Conservation (phyloP, 2,113 vertebrate genomes). For the Nibea albiflora region DNA sequence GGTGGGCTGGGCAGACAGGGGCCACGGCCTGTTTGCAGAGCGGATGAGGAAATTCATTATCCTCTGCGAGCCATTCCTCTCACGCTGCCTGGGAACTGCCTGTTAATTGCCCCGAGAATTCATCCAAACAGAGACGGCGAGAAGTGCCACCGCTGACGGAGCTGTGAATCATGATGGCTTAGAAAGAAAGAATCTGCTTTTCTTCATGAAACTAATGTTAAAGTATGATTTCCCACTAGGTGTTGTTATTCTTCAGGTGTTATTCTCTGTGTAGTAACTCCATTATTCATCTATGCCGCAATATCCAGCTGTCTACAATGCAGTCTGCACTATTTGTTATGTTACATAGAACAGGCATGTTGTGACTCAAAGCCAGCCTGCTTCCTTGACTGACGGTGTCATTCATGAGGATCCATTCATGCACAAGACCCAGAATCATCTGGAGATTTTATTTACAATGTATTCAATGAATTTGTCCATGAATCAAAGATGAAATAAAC, state of each 20-base stretch:
- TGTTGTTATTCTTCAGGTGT: constrained; percentile 29
- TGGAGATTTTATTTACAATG: too few species aligned
- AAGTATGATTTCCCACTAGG: constrained; percentile 36
- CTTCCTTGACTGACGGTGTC: too few species aligned
- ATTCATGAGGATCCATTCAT: too few species aligned
- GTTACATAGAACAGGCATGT: not conserved
- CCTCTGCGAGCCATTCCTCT: constrained; percentile 64
- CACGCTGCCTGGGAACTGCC: constrained; percentile 46
- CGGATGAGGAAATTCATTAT: constrained; percentile 72
- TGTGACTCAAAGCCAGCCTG: too few species aligned
- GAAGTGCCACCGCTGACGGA: not conserved
- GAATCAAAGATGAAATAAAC: too few species aligned
- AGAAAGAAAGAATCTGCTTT: not conserved
- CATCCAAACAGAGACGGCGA: constrained; percentile 47
- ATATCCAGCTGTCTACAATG: not conserved
- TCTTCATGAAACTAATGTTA: constrained; percentile 36
- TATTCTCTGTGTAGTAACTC: not conserved
- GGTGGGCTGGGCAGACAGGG: not conserved
- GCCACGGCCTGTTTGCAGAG: constrained; percentile 67
- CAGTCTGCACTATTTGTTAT: not conserved
- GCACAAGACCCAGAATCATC: too few species aligned
- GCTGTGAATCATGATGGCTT: not conserved
- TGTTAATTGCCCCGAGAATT: constrained; percentile 60
- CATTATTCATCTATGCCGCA: not conserved
- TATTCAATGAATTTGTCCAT: too few species aligned